Base-by-base conservation (phyloP, 2,113 vertebrate species). In the Gallinago media region DNA sequence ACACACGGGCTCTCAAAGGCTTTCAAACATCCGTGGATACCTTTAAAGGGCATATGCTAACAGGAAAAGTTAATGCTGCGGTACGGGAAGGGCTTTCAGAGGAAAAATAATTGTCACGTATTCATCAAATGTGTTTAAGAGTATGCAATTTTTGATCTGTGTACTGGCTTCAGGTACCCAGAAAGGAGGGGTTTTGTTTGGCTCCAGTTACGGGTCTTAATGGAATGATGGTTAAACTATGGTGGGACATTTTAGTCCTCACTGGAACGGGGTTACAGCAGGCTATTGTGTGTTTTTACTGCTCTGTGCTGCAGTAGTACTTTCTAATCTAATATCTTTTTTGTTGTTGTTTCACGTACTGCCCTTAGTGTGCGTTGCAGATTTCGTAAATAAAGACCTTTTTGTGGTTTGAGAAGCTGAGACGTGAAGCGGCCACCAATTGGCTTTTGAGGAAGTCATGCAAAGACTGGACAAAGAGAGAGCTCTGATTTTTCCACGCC, bases 11-110 rank as follows among this genome's bases (percentile, higher is more conserved):
- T 83, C 88, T 93, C 66, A 91, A 94, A 97, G 62, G 55, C 92
- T 93, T 96, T 85, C 94, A 95, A 89, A 95, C 84, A 94, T 96
- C 52, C 18, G 0, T 38, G 89, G 79, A 42, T 67, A 82, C 55
- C 54, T 81, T 84, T 85, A 71, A 79, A 88, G 66, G 46, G 42
- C 61, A 20, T n/a, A 85, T 76, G n/a, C 91, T 96, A 42, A 90
- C 91, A 95, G 91, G 52, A 81, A 54, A 95, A 94, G 22, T 65
- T 94, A 94, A 90, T 87, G 13, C 34, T 78, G 54, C 87, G 52
- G 34, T 78, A 61, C 27, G 77, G 59, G 67, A 90, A 92, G 40
- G 75, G 26, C 7, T 87, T 83, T 91, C 65, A 42, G 86, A 92
- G 58, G 49, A 66, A 88, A 92, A 94, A 2, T 20, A 73, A 65